Evolutionary conservation across 2,113 vertebrate genomes (phyloP).

Genomic region (Hystrix brachyura): DNA sequence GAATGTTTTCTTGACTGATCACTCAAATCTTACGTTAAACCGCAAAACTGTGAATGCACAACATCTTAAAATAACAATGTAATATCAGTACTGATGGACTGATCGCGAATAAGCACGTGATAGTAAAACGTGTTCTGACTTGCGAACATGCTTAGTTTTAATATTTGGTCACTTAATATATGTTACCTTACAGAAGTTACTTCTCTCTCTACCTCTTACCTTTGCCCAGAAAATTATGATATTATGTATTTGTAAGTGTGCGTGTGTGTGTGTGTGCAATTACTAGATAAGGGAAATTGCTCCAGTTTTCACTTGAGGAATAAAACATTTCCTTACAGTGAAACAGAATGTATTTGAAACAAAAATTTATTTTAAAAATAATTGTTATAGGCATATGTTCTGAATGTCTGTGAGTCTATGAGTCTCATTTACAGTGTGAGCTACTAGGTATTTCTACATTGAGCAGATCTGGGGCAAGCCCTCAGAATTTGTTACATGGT

Average conservation of each 20-base stretch:
- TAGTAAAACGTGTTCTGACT: not conserved
- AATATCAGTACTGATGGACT: not conserved
- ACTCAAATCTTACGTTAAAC: not conserved
- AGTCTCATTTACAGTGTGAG: not conserved
- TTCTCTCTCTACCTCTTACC: not conserved
- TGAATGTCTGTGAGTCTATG: not conserved
- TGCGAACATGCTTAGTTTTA: not conserved
- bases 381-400: not conserved
- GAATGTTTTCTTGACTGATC: not conserved
- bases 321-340: not conserved
- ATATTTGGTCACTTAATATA: not conserved
- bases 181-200: not conserved
- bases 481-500: not conserved
- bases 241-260: not conserved
- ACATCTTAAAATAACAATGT: not conserved
- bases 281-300: not conserved
- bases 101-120: not conserved
- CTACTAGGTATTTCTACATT: not conserved
- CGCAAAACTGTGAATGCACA: not conserved
- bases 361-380: not conserved
- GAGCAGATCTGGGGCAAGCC: not conserved
- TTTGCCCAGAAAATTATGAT: not conserved
- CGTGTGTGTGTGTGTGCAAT: not conserved
- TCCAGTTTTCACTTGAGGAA: not conserved
- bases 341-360: not conserved